A percentile compares a stretch with the other conserved stretches of the same genome.
Conservation (phyloP, 2,888 invertebrate species). For the Microchrysa polita region DNA sequence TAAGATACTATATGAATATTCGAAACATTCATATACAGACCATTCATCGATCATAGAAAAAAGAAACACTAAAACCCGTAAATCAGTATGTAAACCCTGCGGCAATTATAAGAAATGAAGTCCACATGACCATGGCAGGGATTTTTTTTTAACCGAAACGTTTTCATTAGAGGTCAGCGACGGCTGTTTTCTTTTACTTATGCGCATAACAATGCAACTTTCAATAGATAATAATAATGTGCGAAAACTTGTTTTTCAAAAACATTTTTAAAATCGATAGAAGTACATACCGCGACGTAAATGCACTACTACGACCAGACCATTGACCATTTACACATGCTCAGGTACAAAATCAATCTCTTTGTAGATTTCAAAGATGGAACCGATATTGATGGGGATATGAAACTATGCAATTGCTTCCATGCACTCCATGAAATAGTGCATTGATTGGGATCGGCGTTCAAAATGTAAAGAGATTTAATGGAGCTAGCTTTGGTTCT, state of each 20-base stretch:
- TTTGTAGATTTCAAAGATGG: not conserved
- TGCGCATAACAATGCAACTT: conserved; percentile 30
- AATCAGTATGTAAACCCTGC: conserved; percentile 14
- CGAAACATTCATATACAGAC: conserved; percentile 1
- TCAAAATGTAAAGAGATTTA: too few relatives aligned
- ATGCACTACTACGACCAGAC: not conserved
- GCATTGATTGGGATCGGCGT: not conserved
- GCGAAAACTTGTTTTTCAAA: conserved; percentile 18
- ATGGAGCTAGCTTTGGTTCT: too few relatives aligned
- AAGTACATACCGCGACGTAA: not conserved
- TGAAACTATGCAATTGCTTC: not conserved
- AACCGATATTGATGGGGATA: not conserved
- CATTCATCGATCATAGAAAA: not conserved
- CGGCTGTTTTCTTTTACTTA: conserved; percentile 8
- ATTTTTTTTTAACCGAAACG: not conserved
- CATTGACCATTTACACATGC: conserved; percentile 17
- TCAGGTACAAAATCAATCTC: not conserved
- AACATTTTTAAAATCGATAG: not conserved
- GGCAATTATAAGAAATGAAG: conserved; percentile 3
- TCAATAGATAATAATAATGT: not conserved
- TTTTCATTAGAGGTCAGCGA: conserved; percentile 31
- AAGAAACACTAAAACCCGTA: not conserved
- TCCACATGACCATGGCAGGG: conserved; percentile 11
- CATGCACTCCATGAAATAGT: conserved; percentile 1
- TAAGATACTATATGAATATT: not conserved